Evolutionary conservation across 1,140 invertebrate genomes (phyloP).

Genomic region (Matsumurasca onukii): DNA sequence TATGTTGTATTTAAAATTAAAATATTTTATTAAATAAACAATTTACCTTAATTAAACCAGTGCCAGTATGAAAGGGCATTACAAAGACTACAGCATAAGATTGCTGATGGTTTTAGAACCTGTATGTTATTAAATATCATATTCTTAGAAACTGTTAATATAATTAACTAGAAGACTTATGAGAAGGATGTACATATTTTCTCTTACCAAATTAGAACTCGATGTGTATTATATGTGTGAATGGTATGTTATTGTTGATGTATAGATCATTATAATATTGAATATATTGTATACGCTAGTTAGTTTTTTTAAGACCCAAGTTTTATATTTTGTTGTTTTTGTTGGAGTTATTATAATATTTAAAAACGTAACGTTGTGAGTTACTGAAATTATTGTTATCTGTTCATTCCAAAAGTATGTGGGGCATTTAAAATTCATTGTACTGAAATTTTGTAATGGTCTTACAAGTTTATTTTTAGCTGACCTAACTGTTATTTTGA

Average conservation of each 20-base stretch:
- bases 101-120: too few species aligned
- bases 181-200: not conserved
- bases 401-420: too few species aligned
- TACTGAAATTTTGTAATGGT: too few species aligned
- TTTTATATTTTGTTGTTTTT: conserved; percentile 18
- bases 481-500: too few species aligned
- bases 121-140: too few species aligned
- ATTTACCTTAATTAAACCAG: conserved; percentile 1
- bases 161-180: not conserved
- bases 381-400: too few species aligned
- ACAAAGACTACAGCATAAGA: too few species aligned
- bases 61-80: conserved; percentile 19
- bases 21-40: conserved; percentile 11
- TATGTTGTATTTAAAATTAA: too few species aligned
- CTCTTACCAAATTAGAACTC: conserved; percentile 11
- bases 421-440: too few species aligned
- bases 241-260: conserved; percentile 20
- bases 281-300: conserved; percentile 19
- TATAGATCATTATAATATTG: conserved; percentile 10
- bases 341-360: not conserved
- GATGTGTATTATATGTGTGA: conserved; percentile 14
- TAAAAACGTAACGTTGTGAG: too few species aligned
- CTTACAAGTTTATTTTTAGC: too few species aligned
- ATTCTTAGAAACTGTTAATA: not conserved
- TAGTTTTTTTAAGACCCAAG: conserved; percentile 28